Evolutionary conservation across 2,888 invertebrate genomes (phyloP).

Genomic region (Cheilosia scutellata): DNA sequence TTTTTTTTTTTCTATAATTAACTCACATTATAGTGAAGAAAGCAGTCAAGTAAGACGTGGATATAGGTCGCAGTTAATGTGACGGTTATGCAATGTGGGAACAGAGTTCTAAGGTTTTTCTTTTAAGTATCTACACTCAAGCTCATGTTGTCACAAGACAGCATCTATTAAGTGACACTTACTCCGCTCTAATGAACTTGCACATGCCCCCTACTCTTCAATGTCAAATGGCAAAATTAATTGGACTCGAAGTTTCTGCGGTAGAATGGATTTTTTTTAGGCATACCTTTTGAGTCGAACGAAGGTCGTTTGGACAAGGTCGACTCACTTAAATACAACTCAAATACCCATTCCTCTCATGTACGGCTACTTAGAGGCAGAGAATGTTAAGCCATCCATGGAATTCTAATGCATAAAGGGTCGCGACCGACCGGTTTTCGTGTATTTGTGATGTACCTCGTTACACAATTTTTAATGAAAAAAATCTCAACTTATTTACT

Average conservation of each 20-base stretch:
- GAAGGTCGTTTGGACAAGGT: too few species aligned
- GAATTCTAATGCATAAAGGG: too few species aligned
- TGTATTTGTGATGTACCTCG: too few species aligned
- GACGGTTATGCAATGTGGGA: constrained; percentile 9
- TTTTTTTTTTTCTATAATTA: constrained; percentile 12
- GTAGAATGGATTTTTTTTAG: neutral
- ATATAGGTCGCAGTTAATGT: constrained; percentile 21
- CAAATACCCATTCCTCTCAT: too few species aligned
- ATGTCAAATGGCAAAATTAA: constrained; percentile 13
- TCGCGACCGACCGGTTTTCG: too few species aligned
- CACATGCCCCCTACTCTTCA: neutral
- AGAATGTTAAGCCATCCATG: too few species aligned
- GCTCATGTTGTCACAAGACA: neutral
- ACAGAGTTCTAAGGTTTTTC: neutral
- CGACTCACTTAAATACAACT: too few species aligned
- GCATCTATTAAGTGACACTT: neutral
- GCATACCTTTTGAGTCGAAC: too few species aligned
- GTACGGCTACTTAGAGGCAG: too few species aligned
- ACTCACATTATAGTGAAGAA: constrained; percentile 5
- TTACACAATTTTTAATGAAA: too few species aligned
- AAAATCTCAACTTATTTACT: too few species aligned
- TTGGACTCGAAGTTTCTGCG: neutral
- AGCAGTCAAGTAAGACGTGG: constrained; percentile 18
- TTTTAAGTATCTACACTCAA: neutral
- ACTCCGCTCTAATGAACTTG: neutral